A percentile compares a stretch with the other conserved stretches of the same genome.
These are phyloP conservation scores for Cacatua alba DNA, from an alignment of 2,113 vertebrate genomes.

Conservation along the genomic window DNA sequence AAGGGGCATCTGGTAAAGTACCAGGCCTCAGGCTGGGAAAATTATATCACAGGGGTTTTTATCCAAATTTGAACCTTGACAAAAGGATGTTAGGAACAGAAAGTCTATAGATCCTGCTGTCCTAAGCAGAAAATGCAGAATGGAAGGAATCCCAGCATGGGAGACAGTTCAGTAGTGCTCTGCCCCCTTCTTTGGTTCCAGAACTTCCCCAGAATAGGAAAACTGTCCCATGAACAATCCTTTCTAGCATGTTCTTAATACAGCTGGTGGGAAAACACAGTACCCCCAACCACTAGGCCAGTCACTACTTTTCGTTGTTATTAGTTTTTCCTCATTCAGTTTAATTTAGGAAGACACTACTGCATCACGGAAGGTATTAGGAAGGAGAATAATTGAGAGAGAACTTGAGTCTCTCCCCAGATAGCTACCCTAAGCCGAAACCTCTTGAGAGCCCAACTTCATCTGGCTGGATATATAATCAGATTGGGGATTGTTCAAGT, in stretches of 20 bases:
- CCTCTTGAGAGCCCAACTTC: conserved; percentile 3
- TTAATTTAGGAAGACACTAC: background rate
- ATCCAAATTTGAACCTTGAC: background rate
- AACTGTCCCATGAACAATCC: background rate
- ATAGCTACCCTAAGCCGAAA: background rate
- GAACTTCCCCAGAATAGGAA: background rate
- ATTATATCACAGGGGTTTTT: background rate
- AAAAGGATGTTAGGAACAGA: background rate
- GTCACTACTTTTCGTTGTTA: background rate
- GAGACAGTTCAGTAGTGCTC: background rate
- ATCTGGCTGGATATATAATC: conserved; percentile 21
- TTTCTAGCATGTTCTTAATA: background rate
- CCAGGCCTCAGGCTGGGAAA: background rate
- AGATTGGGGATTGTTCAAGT: conserved; percentile 25
- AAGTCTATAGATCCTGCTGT: background rate
- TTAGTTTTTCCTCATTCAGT: background rate
- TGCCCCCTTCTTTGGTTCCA: background rate
- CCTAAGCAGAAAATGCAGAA: background rate
- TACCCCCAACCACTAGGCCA: background rate
- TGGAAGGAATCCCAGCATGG: background rate
- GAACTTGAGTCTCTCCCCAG: background rate
- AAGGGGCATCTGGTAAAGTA: background rate
- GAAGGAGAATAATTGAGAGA: background rate
- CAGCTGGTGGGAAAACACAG: background rate
- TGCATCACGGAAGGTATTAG: background rate